Conservation (phyloP, 1,140 invertebrate genomes). For the Cylas formicarius region DNA sequence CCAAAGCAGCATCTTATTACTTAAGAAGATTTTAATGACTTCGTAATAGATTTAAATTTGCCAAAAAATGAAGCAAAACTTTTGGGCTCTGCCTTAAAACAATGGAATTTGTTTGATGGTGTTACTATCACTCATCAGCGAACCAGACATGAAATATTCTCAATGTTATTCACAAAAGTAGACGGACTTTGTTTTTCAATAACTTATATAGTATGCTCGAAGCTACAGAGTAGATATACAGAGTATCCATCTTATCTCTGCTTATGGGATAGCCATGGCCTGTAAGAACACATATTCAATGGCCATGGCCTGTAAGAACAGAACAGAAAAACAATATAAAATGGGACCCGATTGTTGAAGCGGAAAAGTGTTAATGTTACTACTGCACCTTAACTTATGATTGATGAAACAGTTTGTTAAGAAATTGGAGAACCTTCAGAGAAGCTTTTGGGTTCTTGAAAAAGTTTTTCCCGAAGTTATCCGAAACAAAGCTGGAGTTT, state of each 20-base stretch:
- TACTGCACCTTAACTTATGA: constrained; percentile 36
- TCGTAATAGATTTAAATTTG: constrained; percentile 37
- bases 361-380: constrained; percentile 3
- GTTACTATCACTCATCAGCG: neutral
- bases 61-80: constrained; percentile 35
- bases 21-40: constrained; percentile 31
- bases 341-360: constrained; percentile 29
- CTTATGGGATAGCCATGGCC: constrained; percentile 35
- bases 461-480: constrained; percentile 7
- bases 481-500: constrained; percentile 12
- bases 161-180: neutral
- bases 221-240: too few relatives aligned
- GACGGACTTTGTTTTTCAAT: constrained; percentile 11
- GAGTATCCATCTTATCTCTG: constrained; percentile 16
- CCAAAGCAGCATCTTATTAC: constrained; percentile 24
- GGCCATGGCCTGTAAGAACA: constrained; percentile 36
- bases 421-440: constrained; percentile 11
- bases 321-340: constrained; percentile 39
- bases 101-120: too few relatives aligned
- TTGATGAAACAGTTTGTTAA: constrained; percentile 40
- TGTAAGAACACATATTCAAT: constrained; percentile 33
- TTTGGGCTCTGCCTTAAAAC: constrained; percentile 31
- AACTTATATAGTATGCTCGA: constrained; percentile 4
- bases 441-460: constrained; percentile 5
- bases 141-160: constrained; percentile 4